Evolutionary conservation across 2,888 invertebrate genomes (phyloP), one percentile per base, ranked within the genome.

Genomic region (Chymomyza caudatula): DNA sequence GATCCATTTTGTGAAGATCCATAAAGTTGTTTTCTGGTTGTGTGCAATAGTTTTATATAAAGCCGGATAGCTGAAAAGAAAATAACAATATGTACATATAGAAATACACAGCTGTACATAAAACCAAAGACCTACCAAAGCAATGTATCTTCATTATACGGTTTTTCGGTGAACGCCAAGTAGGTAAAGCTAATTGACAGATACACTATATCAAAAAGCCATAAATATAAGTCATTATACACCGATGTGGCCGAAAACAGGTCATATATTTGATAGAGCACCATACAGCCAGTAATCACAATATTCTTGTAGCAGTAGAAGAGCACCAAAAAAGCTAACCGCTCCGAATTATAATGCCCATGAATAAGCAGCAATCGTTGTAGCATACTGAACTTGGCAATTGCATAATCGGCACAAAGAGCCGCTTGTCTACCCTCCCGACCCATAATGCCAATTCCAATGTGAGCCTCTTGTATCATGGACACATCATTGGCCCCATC

Each of bases 401-500:
- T 93, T 0, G 96, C 95, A 90, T 96, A 97, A 90, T 97, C 97
- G 1, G 96, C 94, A 75, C 94, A 94, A 70, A 92, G 92, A 3
- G 93, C 93, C 0, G 94, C 94, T 77, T 94, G 94, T 20, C 93
- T 91, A 0, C 94, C 94, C 74, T 94, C 94, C 70, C 92, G 92
- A n/a, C 94, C 94, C 77, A 93, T 92, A 62, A 94, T 93, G 75
- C 96, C 96, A 68, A 97, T 92, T 56, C 98, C 98, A 8, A 98
- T 95, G 85, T 98, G 96, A 0, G 98, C 98, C 88, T 97, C 97
- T 87, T 97, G 97, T 83, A 98, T 98, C 98, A 98, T 98, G 47
- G 97, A 96, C 37, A 98, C 98, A 89, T 98, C 98, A 90, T 98
- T 98, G 44, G 98, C 98, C 2, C 98, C 98, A 88, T 98, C 98